Evolutionary conservation across 2,888 invertebrate species (phyloP).

Genomic region (Protophormia terraenovae): DNA sequence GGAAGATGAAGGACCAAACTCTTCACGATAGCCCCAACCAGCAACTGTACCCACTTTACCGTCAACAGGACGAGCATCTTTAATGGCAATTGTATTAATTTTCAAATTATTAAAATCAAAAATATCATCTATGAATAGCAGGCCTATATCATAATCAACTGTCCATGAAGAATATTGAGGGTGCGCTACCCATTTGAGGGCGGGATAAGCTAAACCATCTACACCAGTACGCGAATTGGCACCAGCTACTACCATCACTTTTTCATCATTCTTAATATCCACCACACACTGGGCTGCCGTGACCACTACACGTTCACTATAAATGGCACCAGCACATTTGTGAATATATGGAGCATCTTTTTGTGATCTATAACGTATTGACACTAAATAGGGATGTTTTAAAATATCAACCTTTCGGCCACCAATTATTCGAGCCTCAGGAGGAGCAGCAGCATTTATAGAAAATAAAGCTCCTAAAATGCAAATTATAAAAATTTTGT

Average conservation of each 20-base stretch:
- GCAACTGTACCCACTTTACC: conserved; percentile 72
- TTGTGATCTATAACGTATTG: conserved; percentile 73
- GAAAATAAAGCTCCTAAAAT: neutral
- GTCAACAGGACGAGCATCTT: conserved; percentile 70
- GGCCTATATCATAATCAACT: conserved; percentile 82
- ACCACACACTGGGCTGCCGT: conserved; percentile 78
- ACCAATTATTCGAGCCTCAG: conserved; percentile 73
- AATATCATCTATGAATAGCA: conserved; percentile 82
- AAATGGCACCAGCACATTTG: conserved; percentile 77
- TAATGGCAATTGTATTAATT: conserved; percentile 78
- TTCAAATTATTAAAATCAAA: conserved; percentile 79
- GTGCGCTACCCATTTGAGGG: conserved; percentile 73
- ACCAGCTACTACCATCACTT: conserved; percentile 73
- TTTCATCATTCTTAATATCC: conserved; percentile 63
- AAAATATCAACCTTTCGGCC: conserved; percentile 72
- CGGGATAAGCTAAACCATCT: conserved; percentile 74
- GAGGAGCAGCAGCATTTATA: neutral
- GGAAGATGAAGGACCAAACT: conserved; percentile 71
- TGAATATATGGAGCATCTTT: conserved; percentile 71
- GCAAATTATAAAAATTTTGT: conserved; percentile 20
- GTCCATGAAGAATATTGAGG: conserved; percentile 70
- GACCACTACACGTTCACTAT: conserved; percentile 72
- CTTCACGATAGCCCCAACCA: conserved; percentile 79
- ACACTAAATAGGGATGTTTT: conserved; percentile 75
- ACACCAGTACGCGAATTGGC: conserved; percentile 74